Evolutionary conservation across 2,113 vertebrate species (phyloP), one percentile per base, ranked within the genome.

Genomic region (Fregetta grallaria): DNA sequence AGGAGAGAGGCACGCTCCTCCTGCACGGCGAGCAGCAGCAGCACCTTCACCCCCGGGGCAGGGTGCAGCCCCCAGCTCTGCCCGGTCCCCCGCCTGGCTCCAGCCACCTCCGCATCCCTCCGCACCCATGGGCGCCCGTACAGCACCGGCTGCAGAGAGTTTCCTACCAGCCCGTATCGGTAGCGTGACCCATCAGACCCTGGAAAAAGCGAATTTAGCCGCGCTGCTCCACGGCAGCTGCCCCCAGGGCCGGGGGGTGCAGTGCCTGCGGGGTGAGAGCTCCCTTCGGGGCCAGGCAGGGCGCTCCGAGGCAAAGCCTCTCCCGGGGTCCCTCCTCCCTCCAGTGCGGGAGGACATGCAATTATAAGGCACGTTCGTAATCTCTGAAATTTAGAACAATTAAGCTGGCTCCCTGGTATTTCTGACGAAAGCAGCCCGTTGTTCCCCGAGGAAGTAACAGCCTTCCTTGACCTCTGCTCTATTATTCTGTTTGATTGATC

Each of bases 401-500:
- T 90, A 84, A 86, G 50, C 70, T 4, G 29, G 75, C 58, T 84
- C 74, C 75, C 89, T 81, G 77, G 87, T 23, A 87, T 30, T 93
- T 89, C 66, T 92, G 96, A 94, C 5, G 13, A 93, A 86, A 77
- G 86, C 91, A 76, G 56, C 56, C 82, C 66, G 84, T 77, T 79
- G 89, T 65, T 96, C 73, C 87, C 63, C 0, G 0, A 21, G 72
- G 79, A 86, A 66, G 74, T 30, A 50, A 38, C 44, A 67, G 91
- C 88, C 74, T 92, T 36, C 73, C 63, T 76, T 79, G 88, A 79
- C 96, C 95, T 88, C 88, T 73, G 73, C 90, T 94, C 92, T 73
- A 17, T 97, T 93, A 85, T 97, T 97, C 88, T 5, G 0, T 75
- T 73, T 70, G 92, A 94, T 86, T 89, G 94, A 94, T 93, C 94